Evolutionary conservation across 2,113 vertebrate genomes (phyloP).

Genomic region (Cygnus atratus): DNA sequence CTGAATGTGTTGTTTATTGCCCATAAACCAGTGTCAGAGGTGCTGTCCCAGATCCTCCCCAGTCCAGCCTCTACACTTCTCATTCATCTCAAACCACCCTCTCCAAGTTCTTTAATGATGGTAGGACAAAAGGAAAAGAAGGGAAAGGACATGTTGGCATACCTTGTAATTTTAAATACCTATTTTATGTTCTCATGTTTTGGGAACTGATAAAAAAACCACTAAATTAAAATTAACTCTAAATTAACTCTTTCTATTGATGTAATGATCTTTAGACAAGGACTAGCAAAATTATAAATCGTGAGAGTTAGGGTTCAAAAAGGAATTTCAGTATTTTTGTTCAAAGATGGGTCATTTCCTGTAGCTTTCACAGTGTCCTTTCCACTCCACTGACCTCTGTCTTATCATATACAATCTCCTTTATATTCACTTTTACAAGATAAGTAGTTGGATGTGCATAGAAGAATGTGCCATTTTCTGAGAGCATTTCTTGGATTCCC

Average conservation of each 20-base stretch:
- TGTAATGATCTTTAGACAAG: not conserved
- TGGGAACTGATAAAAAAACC: not conserved
- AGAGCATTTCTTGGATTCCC: slow-evolving; percentile 57
- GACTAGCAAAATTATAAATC: not conserved
- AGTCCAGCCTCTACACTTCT: not conserved
- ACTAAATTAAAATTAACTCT: slow-evolving; percentile 7
- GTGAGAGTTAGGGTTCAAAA: slow-evolving; percentile 26
- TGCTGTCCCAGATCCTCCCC: not conserved
- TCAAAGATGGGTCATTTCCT: slow-evolving; percentile 57
- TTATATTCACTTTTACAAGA: slow-evolving; percentile 6
- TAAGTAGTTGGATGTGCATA: slow-evolving; percentile 40
- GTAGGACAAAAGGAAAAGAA: not conserved
- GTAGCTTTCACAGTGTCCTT: slow-evolving; percentile 61
- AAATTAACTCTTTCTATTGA: not conserved
- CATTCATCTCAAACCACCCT: not conserved
- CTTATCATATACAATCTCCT: slow-evolving; percentile 39
- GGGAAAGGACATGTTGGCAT: not conserved
- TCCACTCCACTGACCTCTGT: slow-evolving; percentile 55
- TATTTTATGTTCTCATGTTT: not conserved
- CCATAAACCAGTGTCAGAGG: not conserved
- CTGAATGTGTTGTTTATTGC: not conserved
- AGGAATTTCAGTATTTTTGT: slow-evolving; percentile 40
- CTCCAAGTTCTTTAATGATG: not conserved
- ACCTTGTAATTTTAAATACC: not conserved
- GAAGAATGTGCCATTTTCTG: slow-evolving; percentile 31